Evolutionary conservation across 2,888 invertebrate species (phyloP), one percentile per base, ranked within the genome.

Genomic region (Kryphioiulus occultus): DNA sequence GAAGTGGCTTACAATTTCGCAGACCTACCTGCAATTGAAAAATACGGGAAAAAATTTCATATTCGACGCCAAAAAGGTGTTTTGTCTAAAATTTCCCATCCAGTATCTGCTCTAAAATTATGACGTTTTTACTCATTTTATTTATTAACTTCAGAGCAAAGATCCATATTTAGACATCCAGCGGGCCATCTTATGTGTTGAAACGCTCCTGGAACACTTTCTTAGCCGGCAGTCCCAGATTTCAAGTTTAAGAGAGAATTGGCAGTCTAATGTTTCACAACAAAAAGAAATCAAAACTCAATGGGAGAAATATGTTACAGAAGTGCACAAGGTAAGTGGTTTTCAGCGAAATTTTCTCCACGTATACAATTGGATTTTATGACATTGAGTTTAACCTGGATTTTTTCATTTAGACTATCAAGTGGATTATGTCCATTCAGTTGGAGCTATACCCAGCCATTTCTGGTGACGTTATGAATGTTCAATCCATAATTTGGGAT

Each of bases 401-500:
- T 53, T 53, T 15, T 85, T 86, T 83, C 22, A 17, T 78, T 86
- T 88, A 92, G 92, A 92, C 92, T 15, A 91, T 92, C 89, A 92
- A 92, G 90, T 91, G 90, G 91, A 91, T 91, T 87, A 91, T 91
- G 91, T 91, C 95, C 92, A 93, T 95, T 90, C 95, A 95, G 91
- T 93, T 94, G 85, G 95, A 95, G 90, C 92, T 96, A 88, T 96
- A 96, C 93, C 96, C 96, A 32, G 94, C 95, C 85, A 94, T 96
- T 89, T 95, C 94, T 85, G 94, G 94, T 22, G 93, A 93, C 88
- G 93, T 95, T 4, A 93, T 93, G 84, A 93, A 94, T 89, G 94
- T 95, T 19, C 92, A 92, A 89, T 93, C 93, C 85, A 92, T 95
- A 89, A 92, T 93, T 53, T 91, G 92, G 44, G 93, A 94, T 90